A percentile compares a stretch with the other conserved stretches of the same genome.
Conservation (phyloP, 1,140 invertebrate genomes). For the Drosophila nebulosa region DNA sequence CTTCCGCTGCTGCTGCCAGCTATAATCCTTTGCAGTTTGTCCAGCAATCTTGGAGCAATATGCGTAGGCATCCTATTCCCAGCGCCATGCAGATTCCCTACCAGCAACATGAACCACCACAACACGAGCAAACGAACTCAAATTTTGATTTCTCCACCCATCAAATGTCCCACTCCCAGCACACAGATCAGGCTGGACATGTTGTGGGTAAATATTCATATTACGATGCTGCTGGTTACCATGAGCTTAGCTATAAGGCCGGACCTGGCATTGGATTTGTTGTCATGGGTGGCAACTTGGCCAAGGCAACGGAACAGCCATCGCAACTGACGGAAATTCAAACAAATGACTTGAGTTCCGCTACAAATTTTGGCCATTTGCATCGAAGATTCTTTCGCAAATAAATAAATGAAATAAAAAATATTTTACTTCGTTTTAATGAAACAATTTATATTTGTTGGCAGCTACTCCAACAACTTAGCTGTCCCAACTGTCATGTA, state of each 20-base stretch:
- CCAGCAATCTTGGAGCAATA: constrained; percentile 32
- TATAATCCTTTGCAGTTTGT: constrained; percentile 33
- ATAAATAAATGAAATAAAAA: constrained; percentile 29
- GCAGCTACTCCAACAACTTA: neutral
- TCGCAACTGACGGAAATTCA: constrained; percentile 29
- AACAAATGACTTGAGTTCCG: constrained; percentile 29
- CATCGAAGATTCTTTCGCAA: constrained; percentile 33
- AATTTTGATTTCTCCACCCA: constrained; percentile 65
- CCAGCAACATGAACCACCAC: neutral
- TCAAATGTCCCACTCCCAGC: constrained; percentile 86
- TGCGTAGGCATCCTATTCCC: constrained; percentile 1
- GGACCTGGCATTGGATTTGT: constrained; percentile 69
- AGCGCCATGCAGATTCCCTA: neutral
- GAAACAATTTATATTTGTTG: constrained; percentile 12
- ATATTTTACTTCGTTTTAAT: constrained; percentile 1
- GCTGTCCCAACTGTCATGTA: constrained; percentile 27
- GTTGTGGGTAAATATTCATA: constrained; percentile 87
- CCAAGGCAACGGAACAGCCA: constrained; percentile 31
- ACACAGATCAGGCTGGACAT: constrained; percentile 85
- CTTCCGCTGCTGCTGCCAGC: neutral
- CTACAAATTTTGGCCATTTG: constrained; percentile 29
- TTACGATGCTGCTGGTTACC: constrained; percentile 83
- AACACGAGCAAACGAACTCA: neutral
- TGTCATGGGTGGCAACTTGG: constrained; percentile 68
- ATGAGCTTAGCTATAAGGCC: constrained; percentile 69